Percentiles rank a stretch among this genome's conserved stretches.
Conservation (phyloP, 1,140 invertebrate species). For the Penaeus japonicus region DNA sequence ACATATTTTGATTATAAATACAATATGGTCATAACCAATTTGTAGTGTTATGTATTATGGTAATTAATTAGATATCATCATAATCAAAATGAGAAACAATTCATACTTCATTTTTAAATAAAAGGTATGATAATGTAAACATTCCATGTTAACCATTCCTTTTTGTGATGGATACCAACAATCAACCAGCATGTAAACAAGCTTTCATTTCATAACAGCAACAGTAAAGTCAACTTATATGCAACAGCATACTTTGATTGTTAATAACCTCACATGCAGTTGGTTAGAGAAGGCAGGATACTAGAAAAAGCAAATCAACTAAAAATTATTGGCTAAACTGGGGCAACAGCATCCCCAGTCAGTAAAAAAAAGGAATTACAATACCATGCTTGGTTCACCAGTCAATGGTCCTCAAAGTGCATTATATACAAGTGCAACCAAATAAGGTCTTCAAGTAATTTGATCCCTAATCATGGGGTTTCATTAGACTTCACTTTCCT, state of each 20-base stretch:
- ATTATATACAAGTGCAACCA: conserved; percentile 34
- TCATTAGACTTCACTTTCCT: neutral
- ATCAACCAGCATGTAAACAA: too few relatives aligned
- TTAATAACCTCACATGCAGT: too few relatives aligned
- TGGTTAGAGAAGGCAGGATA: neutral
- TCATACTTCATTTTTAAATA: conserved; percentile 23
- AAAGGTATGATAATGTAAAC: conserved; percentile 1
- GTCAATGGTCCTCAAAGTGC: conserved; percentile 2
- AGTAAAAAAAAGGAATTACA: neutral
- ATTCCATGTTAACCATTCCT: neutral
- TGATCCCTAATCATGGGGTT: conserved; percentile 3
- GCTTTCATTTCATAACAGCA: too few relatives aligned
- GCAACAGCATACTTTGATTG: too few relatives aligned
- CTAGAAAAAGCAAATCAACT: conserved; percentile 19
- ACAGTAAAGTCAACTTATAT: too few relatives aligned
- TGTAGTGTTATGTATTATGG: too few relatives aligned
- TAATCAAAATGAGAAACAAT: conserved; percentile 7
- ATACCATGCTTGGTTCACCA: conserved; percentile 24
- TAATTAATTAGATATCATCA: neutral
- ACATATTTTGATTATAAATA: conserved; percentile 27
- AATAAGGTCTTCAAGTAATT: neutral
- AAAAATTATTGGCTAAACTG: conserved; percentile 3
- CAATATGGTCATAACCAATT: neutral
- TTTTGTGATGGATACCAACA: too few relatives aligned
- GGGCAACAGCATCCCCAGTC: neutral